phyloP scores from a whole-genome alignment of 2,888 invertebrate species.

The Drosophila helvetica region DNA sequence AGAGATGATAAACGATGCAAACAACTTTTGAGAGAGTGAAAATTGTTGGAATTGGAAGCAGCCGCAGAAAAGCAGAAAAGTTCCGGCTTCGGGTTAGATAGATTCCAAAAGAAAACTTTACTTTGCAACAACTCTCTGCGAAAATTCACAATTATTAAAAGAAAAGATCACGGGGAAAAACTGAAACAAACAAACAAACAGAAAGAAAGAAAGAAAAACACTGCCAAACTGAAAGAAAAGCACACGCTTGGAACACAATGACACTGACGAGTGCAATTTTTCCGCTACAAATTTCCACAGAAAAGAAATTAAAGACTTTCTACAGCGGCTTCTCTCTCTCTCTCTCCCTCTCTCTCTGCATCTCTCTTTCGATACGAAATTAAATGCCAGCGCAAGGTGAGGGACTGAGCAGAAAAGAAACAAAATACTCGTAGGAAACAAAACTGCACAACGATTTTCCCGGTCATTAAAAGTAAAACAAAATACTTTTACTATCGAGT shows the following conservation, averaged over 20 bases:
- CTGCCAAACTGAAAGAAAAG: slow-evolving; percentile 28
- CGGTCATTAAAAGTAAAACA: slow-evolving; percentile 67
- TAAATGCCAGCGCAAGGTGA: slow-evolving; percentile 30
- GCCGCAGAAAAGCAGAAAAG: slow-evolving; percentile 37
- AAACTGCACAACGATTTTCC: slow-evolving; percentile 44
- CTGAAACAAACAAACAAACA: slow-evolving; percentile 13
- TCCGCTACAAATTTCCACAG: slow-evolving; percentile 50
- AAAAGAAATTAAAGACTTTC: slow-evolving; percentile 69
- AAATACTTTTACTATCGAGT: slow-evolving; percentile 58
- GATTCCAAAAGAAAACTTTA: slow-evolving; percentile 22
- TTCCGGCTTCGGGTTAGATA: slow-evolving; percentile 27
- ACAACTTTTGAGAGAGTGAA: slow-evolving; percentile 31
- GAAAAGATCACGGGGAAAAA: slow-evolving; percentile 28
- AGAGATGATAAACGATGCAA: slow-evolving; percentile 35
- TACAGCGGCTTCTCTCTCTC: slow-evolving; percentile 37
- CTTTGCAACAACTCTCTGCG: slow-evolving; percentile 20
- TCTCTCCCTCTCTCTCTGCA: slow-evolving; percentile 22
- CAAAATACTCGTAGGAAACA: slow-evolving; percentile 25
- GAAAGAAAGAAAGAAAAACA: slow-evolving; percentile 26
- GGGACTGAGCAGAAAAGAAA: slow-evolving; percentile 13
- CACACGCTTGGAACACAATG: slow-evolving; percentile 45
- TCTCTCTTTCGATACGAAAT: slow-evolving; percentile 15
- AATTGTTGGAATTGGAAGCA: slow-evolving; percentile 14
- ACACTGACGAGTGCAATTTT: slow-evolving; percentile 56
- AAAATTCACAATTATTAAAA: slow-evolving; percentile 43